These are phyloP conservation scores for Alviniconcha strummeri DNA, from an alignment of 2,888 invertebrate species.

Conservation along the genomic window DNA sequence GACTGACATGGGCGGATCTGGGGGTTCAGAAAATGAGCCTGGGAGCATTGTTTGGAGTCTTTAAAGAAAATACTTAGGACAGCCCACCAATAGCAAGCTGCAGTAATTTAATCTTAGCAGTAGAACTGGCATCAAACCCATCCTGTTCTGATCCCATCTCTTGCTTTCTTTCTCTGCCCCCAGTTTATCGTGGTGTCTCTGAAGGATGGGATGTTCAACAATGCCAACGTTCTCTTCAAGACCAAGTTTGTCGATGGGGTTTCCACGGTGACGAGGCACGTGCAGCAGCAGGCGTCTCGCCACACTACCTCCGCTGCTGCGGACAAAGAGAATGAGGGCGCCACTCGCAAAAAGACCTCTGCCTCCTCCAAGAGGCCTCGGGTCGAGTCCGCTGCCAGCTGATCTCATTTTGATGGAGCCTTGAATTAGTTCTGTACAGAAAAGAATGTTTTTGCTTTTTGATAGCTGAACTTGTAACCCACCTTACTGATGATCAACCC, in stretches of 20 bases:
- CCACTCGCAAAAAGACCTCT: conserved; percentile 48
- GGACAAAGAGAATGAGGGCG: conserved; percentile 48
- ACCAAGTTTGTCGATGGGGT: conserved; percentile 96
- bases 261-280: conserved; percentile 83
- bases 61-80: no score
- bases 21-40: no score
- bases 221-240: conserved; percentile 96
- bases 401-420: background rate
- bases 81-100: no score
- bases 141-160: background rate
- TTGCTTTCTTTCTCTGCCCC: background rate
- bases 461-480: background rate
- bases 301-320: background rate
- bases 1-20: no score
- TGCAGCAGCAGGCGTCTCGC: conserved; percentile 52
- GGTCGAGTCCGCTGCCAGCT: conserved; percentile 15
- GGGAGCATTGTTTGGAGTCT: no score
- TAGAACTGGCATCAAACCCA: background rate
- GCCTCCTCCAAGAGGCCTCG: conserved; percentile 35
- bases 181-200: conserved; percentile 98
- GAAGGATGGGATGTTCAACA: conserved; percentile 99
- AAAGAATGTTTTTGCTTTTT: background rate
- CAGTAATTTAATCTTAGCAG: background rate
- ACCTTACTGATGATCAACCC: background rate
- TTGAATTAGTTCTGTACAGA: background rate